phyloP scores from a whole-genome alignment of 2,113 vertebrate genomes.

The Ophthalmotilapia sp. region DNA sequence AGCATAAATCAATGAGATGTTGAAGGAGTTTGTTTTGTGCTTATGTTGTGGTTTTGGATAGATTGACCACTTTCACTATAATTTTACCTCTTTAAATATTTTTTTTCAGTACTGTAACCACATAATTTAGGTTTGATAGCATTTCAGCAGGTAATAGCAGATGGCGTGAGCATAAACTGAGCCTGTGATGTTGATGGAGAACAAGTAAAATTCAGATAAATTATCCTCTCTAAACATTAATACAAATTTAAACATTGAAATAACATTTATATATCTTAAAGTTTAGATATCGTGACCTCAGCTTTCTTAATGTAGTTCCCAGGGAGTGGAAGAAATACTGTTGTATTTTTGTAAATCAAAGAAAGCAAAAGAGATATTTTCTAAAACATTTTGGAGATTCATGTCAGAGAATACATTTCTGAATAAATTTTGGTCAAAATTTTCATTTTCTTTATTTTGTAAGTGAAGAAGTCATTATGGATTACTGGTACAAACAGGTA shows the following conservation, averaged over 20 bases:
- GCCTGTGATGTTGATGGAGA: background rate
- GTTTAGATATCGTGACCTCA: background rate
- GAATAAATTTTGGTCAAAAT: background rate
- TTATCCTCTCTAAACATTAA: background rate
- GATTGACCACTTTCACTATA: background rate
- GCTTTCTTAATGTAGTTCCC: background rate
- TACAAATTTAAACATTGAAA: background rate
- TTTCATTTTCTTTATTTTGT: background rate
- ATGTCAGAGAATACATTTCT: background rate
- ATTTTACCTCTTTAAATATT: background rate
- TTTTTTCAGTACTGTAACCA: background rate
- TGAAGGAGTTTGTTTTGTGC: background rate
- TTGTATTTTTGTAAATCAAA: background rate
- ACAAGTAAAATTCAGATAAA: background rate
- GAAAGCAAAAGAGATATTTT: background rate
- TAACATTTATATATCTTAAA: background rate
- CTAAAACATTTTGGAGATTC: background rate
- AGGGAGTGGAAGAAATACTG: background rate
- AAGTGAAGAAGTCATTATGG: rapidly evolving
- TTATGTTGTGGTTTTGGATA: background rate
- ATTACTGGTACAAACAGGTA: background rate
- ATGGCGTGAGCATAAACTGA: rapidly evolving
- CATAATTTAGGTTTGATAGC: background rate
- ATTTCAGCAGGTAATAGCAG: background rate
- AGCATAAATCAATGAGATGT: background rate